phyloP scores from a whole-genome alignment of 2,113 vertebrate species.

The Tursiops truncatus region DNA sequence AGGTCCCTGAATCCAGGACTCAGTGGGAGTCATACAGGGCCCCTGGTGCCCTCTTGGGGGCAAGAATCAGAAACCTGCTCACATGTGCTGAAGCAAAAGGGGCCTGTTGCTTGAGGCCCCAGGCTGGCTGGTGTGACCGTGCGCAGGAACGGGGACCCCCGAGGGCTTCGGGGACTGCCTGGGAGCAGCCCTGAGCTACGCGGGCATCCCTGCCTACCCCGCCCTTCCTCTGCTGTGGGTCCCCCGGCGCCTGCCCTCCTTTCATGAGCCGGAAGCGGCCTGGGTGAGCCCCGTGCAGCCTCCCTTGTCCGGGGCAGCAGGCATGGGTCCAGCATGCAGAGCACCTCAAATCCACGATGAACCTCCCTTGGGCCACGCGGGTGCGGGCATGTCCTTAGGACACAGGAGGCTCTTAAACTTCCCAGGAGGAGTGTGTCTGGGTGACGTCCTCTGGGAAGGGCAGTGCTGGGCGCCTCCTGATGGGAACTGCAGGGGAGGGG shows the following conservation, averaged over 20 bases:
- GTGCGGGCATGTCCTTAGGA: neutral
- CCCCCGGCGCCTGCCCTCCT: neutral
- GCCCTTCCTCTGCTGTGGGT: fast-evolving
- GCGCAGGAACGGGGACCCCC: fast-evolving
- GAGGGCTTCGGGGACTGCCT: fast-evolving
- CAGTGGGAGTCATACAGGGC: neutral
- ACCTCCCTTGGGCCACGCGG: no score
- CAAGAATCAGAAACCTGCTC: neutral
- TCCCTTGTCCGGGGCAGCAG: neutral
- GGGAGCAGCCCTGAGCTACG: fast-evolving
- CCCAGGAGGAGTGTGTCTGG: neutral
- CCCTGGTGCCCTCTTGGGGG: neutral
- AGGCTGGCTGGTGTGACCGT: neutral
- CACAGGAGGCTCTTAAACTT: neutral
- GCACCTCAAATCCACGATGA: fast-evolving
- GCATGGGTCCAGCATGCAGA: fast-evolving
- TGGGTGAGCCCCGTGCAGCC: fast-evolving
- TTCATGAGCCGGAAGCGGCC: neutral
- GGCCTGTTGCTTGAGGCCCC: fast-evolving
- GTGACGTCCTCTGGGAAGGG: neutral
- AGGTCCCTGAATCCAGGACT: neutral
- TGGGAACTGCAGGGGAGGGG: no score
- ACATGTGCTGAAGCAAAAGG: no score
- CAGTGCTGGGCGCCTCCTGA: neutral
- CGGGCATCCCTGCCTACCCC: neutral